Evolutionary conservation across 64 coral and sea anemone species (phyloP), one percentile per base, ranked within the genome.

Genomic region (Acropora yongei): DNA sequence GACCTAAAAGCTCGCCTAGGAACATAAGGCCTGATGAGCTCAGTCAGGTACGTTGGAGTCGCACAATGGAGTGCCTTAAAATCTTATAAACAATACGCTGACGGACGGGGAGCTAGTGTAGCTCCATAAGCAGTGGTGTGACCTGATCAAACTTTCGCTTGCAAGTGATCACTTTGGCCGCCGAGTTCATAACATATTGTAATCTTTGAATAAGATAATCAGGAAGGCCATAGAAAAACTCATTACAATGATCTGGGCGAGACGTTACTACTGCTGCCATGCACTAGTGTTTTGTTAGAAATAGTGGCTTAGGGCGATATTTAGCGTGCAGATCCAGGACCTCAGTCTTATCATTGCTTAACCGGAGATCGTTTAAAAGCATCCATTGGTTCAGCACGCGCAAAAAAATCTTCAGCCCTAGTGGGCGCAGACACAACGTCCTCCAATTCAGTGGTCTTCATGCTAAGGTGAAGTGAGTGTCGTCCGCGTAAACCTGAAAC

Each of bases 81-180:
- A 83, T 83, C n/a, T 83, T 83, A 83, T 30, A 83, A 41, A 30
- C 40, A 83, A 83, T 83, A 58, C 49, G 80, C 47, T 83, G 53
- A 7, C 50, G 40, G 40, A 83, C 48, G 53, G 80, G 80, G 55
- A 68, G 40, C n/a, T 63, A 85, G 66, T 85, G 82, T 47, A 85
- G 61, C 4, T 85, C 61, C 68, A 82, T 85, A 65, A 85, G 58
- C 12, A 44, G 30, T 47, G 82, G 82, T 82, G 82, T 85, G 53
- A 85, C 66, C 68, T 63, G 82, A 47, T 63, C 82, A 66, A 67
- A 85, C 61, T 85, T 67, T 45, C 61, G 17, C 43, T 30, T 44
- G 9, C 44, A 68, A 43, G 82, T 85, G 30, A 85, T 67, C 40
- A 85, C 44, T 68, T 43, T 58, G 44, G 82, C 82, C 20, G 82